Base-by-base conservation (phyloP, 1,140 invertebrate species). In the Atta texana region DNA sequence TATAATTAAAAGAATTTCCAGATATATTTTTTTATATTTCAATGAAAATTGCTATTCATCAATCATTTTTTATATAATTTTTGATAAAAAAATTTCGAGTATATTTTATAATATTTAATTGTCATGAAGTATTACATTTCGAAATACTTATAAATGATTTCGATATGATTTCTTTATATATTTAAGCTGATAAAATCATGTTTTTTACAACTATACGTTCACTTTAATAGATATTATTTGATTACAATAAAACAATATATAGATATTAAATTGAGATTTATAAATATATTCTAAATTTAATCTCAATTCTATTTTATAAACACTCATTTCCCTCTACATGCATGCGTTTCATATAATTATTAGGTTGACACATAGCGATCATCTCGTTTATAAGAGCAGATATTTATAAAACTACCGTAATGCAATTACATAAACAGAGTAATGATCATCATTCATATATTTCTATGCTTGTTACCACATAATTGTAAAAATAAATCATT, bases 351-450 rank as follows among this genome's bases (percentile, higher is more conserved):
- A 12, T 5, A 34, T 7, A n/a, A 53, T 49, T 14, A 51, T 78
- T 66, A 78, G 49, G 18, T 49, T 64, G 64, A 78, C 6, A 64
- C 18, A 63, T 31, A 10, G 14, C 16, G 16, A 81, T 81, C 12
- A 24, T 53, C 49, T 10, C 3, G 24, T n/a, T 5, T 24, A 49
- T n/a, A 39, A 71, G 16, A 71, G 0, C 21, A 44, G 31, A 8
- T 71, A 69, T 71, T 71, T 57, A 71, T 71, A 71, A 72, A 44
- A 71, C 12, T 34, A 55, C 14, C 34, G 16, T 81, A 59, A 31
- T 44, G 16, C 31, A 59, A 59, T 71, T 57, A n/a, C 12, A 14
- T 51, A 78, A 78, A 78, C 76, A 78, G 24, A 78, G 4, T 78
- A 21, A 39, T n/a, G 44, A 28, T 34, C 76, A 78, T 78, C 61